phyloP scores from a whole-genome alignment of 2,113 vertebrate species.

The Cairina moschata region DNA sequence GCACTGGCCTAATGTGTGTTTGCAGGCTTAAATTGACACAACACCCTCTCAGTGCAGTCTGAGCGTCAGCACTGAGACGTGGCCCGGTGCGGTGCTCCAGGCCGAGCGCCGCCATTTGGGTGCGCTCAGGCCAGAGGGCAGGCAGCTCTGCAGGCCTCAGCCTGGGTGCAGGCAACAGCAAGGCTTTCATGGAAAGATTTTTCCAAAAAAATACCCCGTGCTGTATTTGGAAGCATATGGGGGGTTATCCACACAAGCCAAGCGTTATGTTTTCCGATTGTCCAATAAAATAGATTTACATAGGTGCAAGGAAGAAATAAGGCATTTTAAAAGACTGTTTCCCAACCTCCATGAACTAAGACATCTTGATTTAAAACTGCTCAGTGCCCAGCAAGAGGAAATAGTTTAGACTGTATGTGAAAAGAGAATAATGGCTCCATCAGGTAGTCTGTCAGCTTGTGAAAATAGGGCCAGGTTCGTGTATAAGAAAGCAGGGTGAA shows the following conservation, averaged over 20 bases:
- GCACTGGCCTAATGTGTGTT: not conserved
- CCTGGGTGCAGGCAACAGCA: not conserved
- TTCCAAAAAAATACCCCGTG: not conserved
- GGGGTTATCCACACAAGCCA: slow-evolving; percentile 54
- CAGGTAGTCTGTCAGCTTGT: slow-evolving; percentile 61
- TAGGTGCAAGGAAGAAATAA: slow-evolving; percentile 55
- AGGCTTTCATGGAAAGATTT: slow-evolving; percentile 27
- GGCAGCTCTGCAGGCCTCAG: not conserved
- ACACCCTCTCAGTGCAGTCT: not conserved
- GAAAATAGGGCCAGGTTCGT: slow-evolving; percentile 48
- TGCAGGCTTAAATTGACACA: not conserved
- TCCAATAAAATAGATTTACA: slow-evolving; percentile 76
- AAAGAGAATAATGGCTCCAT: slow-evolving; percentile 65
- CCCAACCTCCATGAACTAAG: slow-evolving; percentile 16
- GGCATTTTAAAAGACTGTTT: not conserved
- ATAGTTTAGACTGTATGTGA: slow-evolving; percentile 50
- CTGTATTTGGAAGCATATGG: slow-evolving; percentile 36
- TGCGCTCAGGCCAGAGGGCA: slow-evolving; percentile 2
- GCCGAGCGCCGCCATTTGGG: not conserved
- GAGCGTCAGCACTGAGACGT: not conserved
- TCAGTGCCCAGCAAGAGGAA: slow-evolving; percentile 46
- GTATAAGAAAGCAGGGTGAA: slow-evolving; percentile 9
- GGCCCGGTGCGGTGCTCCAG: not conserved
- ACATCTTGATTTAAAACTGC: slow-evolving; percentile 63
- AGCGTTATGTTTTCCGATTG: slow-evolving; percentile 58